Base-by-base conservation (phyloP, 2,797 vertebrate species). In the Dryobates pubescens region DNA sequence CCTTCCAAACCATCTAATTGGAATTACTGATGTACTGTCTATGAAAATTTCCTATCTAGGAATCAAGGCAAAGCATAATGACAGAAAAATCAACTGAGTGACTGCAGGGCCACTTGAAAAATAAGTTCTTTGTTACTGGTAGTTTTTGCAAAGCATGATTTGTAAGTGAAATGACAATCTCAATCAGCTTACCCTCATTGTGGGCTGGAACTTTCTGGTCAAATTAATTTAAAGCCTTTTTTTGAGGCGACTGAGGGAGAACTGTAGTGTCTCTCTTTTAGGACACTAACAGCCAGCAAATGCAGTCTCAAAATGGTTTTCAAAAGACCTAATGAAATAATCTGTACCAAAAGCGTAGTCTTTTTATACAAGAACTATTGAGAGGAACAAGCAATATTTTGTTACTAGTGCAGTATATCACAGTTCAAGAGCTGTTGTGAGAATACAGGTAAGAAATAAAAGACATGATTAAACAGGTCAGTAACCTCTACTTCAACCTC, bases 151-250 rank as follows among this genome's bases (percentile, higher is more conserved):
- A 94, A 90, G 92, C 1, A 0, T 17, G 1, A 4, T 85, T 71
- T 49, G 4, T 36, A 81, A 90, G 24, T 19, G 61, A 95, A 96
- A 94, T 29, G 18, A 94, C 89, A 92, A 92, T 90, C 94, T 95
- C 63, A 63, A 82, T 32, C 63, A 75, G 10, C 13, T 82, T 76
- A 43, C 26, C 24, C 62, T 92, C 70, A 68, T 61, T 69, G 58
- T 20, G 49, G 64, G 62, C 62, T 57, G 70, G 49, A 88, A 95
- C 70, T 83, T 95, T 83, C 85, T 91, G 78, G 61, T 51, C 65
- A 92, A 83, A 54, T 70, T 77, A 76, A 59, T 87, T 95, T 89
- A 59, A 13, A 80, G n/a, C 67, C 18, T 4, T 38, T 68, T 93
- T 86, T 43, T 53, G 73, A 92, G 72, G 88, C 78, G 61, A 85